A percentile compares a stretch with the other conserved stretches of the same genome.
Conservation (phyloP, 2,888 invertebrate genomes). For the Melinaea menophilus region DNA sequence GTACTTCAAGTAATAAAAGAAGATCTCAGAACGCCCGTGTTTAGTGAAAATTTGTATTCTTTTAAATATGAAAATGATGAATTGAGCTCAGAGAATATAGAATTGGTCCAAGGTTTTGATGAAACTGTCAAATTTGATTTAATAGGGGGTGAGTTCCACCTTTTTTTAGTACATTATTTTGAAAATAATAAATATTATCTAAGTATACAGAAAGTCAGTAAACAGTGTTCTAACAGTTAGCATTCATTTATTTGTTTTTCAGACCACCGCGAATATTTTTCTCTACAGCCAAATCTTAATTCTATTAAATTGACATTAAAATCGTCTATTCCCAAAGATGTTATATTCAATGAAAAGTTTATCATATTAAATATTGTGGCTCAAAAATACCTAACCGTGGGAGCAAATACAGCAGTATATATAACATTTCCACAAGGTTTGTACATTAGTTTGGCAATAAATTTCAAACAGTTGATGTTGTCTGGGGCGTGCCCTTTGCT, state of each 20-base stretch:
- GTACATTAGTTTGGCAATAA: background rate
- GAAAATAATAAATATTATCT: background rate
- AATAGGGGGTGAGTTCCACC: conserved; percentile 42
- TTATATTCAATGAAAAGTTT: conserved; percentile 54
- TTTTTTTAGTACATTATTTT: background rate
- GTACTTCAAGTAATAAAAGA: conserved; percentile 57
- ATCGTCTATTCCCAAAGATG: conserved; percentile 48
- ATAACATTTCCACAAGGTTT: conserved; percentile 55
- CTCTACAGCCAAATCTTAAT: conserved; percentile 35
- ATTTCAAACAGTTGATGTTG: too few relatives aligned
- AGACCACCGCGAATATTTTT: conserved; percentile 54
- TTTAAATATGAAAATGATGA: conserved; percentile 40
- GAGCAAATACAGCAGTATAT: conserved; percentile 50
- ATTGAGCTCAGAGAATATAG: background rate
- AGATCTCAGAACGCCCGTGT: conserved; percentile 52
- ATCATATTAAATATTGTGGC: conserved; percentile 55
- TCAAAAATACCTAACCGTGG: conserved; percentile 55
- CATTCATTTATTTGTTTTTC: conserved; percentile 32
- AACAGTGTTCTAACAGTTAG: too few relatives aligned
- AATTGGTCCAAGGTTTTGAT: conserved; percentile 38
- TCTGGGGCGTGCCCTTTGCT: too few relatives aligned
- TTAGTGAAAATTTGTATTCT: conserved; percentile 49
- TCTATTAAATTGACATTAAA: conserved; percentile 38
- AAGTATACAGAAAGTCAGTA: too few relatives aligned
- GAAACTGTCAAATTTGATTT: conserved; percentile 43